A percentile compares a stretch with the other conserved stretches of the same genome.
Conservation (phyloP, 2,113 vertebrate species). For the Cichladusa arquata region DNA sequence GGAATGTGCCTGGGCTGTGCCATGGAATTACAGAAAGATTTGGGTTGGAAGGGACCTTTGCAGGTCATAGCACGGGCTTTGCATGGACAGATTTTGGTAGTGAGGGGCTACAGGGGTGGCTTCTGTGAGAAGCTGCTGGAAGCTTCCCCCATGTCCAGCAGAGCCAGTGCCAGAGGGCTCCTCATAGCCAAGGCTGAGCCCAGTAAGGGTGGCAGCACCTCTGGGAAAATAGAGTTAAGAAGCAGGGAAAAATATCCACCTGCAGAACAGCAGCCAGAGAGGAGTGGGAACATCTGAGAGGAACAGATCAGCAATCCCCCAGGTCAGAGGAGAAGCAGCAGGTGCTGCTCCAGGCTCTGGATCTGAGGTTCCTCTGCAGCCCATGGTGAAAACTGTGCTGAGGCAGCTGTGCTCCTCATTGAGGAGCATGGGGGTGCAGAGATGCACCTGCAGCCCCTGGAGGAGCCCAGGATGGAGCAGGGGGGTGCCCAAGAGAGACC, state of each 20-base stretch:
- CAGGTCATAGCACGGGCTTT: neutral
- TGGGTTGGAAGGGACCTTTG: neutral
- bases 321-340: neutral
- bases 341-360: neutral
- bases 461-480: neutral
- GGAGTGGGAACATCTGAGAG: neutral
- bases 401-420: neutral
- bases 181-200: neutral
- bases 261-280: neutral
- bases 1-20: neutral
- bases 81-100: neutral
- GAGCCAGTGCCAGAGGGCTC: neutral
- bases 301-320: neutral
- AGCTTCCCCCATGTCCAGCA: neutral
- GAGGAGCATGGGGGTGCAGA: neutral
- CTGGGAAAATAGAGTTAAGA: neutral
- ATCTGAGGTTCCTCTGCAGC: neutral
- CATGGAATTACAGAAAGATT: neutral
- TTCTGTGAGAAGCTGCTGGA: neutral
- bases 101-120: neutral
- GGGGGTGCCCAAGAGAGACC: neutral
- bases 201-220: neutral
- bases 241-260: neutral
- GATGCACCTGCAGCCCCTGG: neutral
- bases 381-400: neutral